Base-by-base conservation (phyloP, 2,797 vertebrate species). In the Sparus aurata region DNA sequence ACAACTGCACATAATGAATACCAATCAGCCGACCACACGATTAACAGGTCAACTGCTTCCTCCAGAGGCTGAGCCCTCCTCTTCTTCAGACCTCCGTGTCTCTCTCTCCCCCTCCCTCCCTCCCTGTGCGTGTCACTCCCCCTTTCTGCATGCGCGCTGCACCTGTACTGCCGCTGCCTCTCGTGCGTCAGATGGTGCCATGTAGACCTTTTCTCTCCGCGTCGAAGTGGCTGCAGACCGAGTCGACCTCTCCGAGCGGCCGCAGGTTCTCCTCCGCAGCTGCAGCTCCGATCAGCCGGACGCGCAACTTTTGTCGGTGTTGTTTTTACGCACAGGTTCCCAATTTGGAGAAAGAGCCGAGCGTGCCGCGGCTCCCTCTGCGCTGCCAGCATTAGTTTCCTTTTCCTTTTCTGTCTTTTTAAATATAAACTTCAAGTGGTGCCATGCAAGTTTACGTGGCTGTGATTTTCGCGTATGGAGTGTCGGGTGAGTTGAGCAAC, bases 381-480 rank as follows among this genome's bases (percentile, higher is more conserved):
- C 11, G 34, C 12, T 47, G 46, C 18, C 17, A n/a, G n/a, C n/a
- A n/a, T n/a, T n/a, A n/a, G n/a, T n/a, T n/a, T n/a, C n/a, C n/a
- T n/a, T n/a, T n/a, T n/a, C n/a, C n/a, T n/a, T n/a, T 34, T 9
- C 7, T 38, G 38, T 38, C 38, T 11, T 38, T 11, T 38, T 11
- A 38, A 11, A 20, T 2, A 3, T 13, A 16, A 73, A 82, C 49
- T 68, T 74, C 9, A 12, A 47, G 30, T 45, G 72, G 25, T 4
- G 79, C 17, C 58, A 94, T 94, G 92, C 89, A 84, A 77, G 69
- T 90, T 82, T 90, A 83, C 17, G 20, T 91, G 70, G 87, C 80
- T 18, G 76, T 91, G 73, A 64, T 92, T 0, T 65, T 93, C 17
- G 83, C 71, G 0, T 91, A n/a, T 46, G 92, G 89, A 34, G 87